Evolutionary conservation across 2,888 invertebrate species (phyloP).

Genomic region (Willowsia nigromaculata): DNA sequence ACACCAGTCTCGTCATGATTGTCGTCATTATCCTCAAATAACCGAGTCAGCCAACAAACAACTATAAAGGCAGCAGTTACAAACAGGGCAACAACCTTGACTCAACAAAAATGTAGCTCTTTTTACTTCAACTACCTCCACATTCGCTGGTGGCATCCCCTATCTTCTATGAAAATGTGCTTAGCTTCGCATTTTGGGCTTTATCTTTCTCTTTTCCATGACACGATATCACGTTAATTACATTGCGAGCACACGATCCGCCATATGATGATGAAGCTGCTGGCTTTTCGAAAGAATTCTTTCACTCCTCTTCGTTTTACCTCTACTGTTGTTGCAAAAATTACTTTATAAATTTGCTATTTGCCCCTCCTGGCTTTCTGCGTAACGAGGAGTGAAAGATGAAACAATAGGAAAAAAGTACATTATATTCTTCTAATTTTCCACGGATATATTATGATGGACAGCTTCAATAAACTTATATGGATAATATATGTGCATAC

Average conservation of each 20-base stretch:
- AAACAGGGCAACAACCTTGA: slow-evolving; percentile 70
- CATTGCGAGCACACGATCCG: slow-evolving; percentile 52
- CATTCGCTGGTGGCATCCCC: slow-evolving; percentile 11
- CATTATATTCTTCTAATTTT: background rate
- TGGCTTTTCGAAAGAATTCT: slow-evolving; percentile 34
- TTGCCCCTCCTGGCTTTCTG: slow-evolving; percentile 29
- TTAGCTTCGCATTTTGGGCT: slow-evolving; percentile 35
- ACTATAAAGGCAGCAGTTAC: slow-evolving; percentile 31
- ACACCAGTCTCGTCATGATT: background rate
- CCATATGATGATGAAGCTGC: slow-evolving; percentile 37
- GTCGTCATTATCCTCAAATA: slow-evolving; percentile 37
- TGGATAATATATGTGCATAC: background rate
- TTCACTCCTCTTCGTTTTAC: background rate
- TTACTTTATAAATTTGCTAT: slow-evolving; percentile 37
- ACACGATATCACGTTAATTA: slow-evolving; percentile 68
- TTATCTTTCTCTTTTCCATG: slow-evolving; percentile 58
- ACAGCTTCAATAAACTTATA: background rate
- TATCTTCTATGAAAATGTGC: slow-evolving; percentile 15
- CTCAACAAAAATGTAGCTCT: slow-evolving; percentile 35
- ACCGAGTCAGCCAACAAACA: slow-evolving; percentile 48
- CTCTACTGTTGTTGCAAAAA: slow-evolving; percentile 35
- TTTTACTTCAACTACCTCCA: background rate
- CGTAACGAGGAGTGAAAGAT: slow-evolving; percentile 25
- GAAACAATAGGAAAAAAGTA: slow-evolving; percentile 41
- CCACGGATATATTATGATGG: background rate